Percentiles rank a stretch among this genome's conserved stretches.
Evolutionary conservation across 2,888 invertebrate species (phyloP).

Genomic region (Dynastes hyllus): DNA sequence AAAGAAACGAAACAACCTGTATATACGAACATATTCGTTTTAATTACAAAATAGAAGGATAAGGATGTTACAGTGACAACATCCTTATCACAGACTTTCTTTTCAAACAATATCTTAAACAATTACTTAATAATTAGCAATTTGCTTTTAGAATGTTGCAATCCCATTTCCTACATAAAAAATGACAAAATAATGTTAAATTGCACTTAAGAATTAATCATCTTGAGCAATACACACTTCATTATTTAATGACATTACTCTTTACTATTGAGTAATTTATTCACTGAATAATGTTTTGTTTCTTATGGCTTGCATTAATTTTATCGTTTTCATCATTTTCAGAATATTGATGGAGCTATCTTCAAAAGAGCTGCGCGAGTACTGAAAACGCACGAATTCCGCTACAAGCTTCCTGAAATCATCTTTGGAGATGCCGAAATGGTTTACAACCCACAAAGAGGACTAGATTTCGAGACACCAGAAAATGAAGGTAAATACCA

Average conservation of each 20-base stretch:
- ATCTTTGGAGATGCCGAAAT: conserved; percentile 80
- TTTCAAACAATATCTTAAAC: too few species aligned
- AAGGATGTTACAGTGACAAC: too few species aligned
- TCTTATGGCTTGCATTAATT: too few species aligned
- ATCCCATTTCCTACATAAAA: too few species aligned
- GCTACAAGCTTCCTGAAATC: conserved; percentile 81
- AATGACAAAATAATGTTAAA: too few species aligned
- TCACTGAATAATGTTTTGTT: too few species aligned
- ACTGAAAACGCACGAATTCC: conserved; percentile 83
- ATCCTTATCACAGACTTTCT: too few species aligned
- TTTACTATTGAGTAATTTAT: not conserved
- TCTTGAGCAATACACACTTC: not conserved
- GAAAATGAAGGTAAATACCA: conserved; percentile 73
- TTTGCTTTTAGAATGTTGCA: too few species aligned
- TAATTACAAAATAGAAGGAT: too few species aligned
- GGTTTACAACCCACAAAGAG: conserved; percentile 79
- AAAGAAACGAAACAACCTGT: too few species aligned
- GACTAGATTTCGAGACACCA: conserved; percentile 77
- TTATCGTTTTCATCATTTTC: conserved; percentile 61
- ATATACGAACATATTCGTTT: too few species aligned
- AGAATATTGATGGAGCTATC: conserved; percentile 83
- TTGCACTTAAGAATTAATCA: too few species aligned
- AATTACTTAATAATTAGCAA: not conserved
- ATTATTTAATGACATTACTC: not conserved
- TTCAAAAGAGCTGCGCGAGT: conserved; percentile 82